A percentile compares a stretch with the other conserved stretches of the same genome.
phyloP scores from a whole-genome alignment of 1,140 invertebrate genomes.

The Littorina saxatilis region DNA sequence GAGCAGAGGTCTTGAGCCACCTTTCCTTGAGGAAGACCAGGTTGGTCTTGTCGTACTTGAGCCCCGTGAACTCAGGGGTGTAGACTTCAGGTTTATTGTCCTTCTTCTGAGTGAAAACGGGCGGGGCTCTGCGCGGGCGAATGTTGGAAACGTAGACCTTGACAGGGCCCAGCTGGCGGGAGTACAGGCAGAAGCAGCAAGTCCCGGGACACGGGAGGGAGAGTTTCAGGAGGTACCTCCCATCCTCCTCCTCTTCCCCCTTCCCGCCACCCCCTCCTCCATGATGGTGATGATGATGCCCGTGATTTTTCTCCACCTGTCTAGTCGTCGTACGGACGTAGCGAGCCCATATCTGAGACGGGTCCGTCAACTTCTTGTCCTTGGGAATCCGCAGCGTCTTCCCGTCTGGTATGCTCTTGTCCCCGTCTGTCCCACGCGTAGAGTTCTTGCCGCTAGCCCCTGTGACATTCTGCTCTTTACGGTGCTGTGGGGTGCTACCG shows the following conservation, averaged over 20 bases:
- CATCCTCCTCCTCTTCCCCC: not conserved
- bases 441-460: no score
- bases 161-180: constrained; percentile 14
- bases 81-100: no score
- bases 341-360: not conserved
- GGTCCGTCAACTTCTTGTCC: not conserved
- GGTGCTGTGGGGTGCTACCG: no score
- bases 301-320: no score
- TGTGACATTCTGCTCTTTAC: no score
- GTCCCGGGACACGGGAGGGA: not conserved
- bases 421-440: no score
- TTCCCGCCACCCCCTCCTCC: not conserved
- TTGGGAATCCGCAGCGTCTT: not conserved
- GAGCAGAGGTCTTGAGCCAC: not conserved
- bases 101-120: not conserved
- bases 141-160: not conserved
- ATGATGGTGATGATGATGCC: no score
- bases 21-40: not conserved
- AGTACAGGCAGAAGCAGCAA: constrained; percentile 5
- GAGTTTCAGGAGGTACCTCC: not conserved
- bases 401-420: not conserved
- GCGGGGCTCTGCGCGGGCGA: not conserved
- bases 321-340: not conserved
- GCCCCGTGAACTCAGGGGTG: not conserved
- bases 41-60: not conserved